Evolutionary conservation across 2,797 vertebrate species (phyloP).

Genomic region (Anguilla obscura): DNA sequence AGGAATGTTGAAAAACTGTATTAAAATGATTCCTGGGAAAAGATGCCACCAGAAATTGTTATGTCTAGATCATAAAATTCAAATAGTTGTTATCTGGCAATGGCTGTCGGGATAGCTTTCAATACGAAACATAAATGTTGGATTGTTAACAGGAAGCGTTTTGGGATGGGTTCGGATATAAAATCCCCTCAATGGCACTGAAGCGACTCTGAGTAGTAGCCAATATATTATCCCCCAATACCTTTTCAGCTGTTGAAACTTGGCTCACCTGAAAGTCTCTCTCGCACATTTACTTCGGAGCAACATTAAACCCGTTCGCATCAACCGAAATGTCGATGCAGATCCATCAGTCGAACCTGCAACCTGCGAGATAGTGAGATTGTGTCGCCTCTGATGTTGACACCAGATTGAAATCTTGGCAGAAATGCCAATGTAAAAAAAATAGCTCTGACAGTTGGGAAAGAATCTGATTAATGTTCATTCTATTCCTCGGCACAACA

Average conservation of each 20-base stretch:
- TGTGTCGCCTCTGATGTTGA: constrained; percentile 16
- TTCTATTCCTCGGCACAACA: neutral
- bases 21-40: neutral
- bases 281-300: neutral
- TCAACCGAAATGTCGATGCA: neutral
- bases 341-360: neutral
- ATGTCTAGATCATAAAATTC: neutral
- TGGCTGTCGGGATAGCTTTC: neutral
- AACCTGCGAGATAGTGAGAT: constrained; percentile 2
- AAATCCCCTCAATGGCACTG: neutral
- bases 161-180: neutral
- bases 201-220: neutral
- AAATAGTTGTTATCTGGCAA: neutral
- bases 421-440: neutral
- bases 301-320: neutral
- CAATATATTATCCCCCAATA: neutral
- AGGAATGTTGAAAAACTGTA: neutral
- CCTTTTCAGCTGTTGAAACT: neutral
- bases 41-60: neutral
- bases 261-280: neutral
- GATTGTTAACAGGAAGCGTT: neutral
- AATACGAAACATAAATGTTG: neutral
- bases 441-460: constrained; percentile 5
- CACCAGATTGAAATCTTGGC: constrained; percentile 19
- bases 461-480: constrained; percentile 15